Percentiles rank a stretch among this genome's conserved stretches.
Evolutionary conservation across 1,140 invertebrate genomes (phyloP).

Genomic region (Drosophila serrata): DNA sequence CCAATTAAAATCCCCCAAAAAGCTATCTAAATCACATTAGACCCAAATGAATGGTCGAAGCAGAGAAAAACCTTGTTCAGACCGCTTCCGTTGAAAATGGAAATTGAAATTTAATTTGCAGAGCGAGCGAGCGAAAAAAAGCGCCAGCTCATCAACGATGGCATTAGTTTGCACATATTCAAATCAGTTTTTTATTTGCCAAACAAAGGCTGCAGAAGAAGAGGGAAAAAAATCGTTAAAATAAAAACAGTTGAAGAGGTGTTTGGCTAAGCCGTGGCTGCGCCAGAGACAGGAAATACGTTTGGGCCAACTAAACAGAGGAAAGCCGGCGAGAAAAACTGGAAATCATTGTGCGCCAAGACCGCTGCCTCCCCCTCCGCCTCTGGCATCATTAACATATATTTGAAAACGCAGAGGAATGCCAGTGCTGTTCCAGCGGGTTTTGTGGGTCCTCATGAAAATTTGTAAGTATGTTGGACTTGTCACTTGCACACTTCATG

Average conservation of each 20-base stretch:
- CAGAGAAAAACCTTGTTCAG: conserved; percentile 33
- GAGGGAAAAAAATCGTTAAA: conserved; percentile 68
- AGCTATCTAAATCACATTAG: conserved; percentile 46
- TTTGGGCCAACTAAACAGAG: conserved; percentile 59
- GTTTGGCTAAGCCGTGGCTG: conserved; percentile 51
- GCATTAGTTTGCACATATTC: conserved; percentile 80
- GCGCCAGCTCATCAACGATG: conserved; percentile 60
- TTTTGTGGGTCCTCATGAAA: conserved; percentile 66
- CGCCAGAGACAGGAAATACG: conserved; percentile 71
- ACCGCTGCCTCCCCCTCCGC: background rate
- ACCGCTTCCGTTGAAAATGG: conserved; percentile 64
- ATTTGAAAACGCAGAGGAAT: conserved; percentile 79
- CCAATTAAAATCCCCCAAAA: conserved; percentile 38
- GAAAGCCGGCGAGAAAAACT: conserved; percentile 46
- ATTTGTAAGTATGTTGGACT: conserved; percentile 84
- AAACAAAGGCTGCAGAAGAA: conserved; percentile 26
- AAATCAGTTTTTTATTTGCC: conserved; percentile 66
- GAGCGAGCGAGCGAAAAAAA: conserved; percentile 27
- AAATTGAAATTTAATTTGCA: conserved; percentile 78
- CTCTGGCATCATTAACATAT: conserved; percentile 76
- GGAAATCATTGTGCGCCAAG: conserved; percentile 66
- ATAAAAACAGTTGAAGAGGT: conserved; percentile 72
- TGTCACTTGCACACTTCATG: conserved; percentile 84
- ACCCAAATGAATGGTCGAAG: conserved; percentile 8
- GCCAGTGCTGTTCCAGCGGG: conserved; percentile 26